Conservation (phyloP, 2,888 invertebrate genomes). For the Alloplasta piceator region DNA sequence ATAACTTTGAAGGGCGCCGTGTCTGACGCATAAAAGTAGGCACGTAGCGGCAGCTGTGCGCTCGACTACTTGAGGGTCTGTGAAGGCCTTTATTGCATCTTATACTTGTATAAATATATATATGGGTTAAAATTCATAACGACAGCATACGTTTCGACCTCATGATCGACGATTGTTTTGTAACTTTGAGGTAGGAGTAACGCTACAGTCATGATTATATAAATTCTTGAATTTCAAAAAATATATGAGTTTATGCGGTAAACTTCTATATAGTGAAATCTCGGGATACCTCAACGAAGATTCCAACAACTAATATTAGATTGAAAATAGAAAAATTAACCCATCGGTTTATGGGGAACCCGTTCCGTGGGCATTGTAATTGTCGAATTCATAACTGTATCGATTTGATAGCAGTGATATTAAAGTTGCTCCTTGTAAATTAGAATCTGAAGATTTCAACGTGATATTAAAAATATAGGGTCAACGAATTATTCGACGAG, state of each 20-base stretch:
- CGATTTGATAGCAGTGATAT: neutral
- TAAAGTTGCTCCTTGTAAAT: conserved; percentile 6
- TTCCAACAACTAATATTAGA: conserved; percentile 1
- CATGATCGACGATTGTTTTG: no score
- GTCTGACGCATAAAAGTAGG: no score
- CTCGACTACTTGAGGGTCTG: no score
- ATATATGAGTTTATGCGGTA: conserved; percentile 1
- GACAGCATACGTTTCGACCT: no score
- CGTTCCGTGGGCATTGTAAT: neutral
- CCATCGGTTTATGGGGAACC: conserved; percentile 4
- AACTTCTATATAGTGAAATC: neutral
- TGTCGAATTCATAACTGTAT: neutral
- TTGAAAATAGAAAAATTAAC: neutral
- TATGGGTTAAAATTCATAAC: no score
- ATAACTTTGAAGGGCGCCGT: no score
- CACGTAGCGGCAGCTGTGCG: no score
- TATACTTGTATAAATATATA: no score
- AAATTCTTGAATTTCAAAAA: neutral
- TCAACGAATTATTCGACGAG: neutral
- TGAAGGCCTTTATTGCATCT: no score
- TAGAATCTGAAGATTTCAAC: conserved; percentile 1
- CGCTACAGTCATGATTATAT: neutral
- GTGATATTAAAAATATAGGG: neutral
- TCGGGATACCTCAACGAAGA: neutral
- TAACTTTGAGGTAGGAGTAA: conserved; percentile 5